Percentiles rank a stretch among this genome's conserved stretches.
Evolutionary conservation across 2,797 vertebrate species (phyloP).

Genomic region (Loris lydekkerianus): DNA sequence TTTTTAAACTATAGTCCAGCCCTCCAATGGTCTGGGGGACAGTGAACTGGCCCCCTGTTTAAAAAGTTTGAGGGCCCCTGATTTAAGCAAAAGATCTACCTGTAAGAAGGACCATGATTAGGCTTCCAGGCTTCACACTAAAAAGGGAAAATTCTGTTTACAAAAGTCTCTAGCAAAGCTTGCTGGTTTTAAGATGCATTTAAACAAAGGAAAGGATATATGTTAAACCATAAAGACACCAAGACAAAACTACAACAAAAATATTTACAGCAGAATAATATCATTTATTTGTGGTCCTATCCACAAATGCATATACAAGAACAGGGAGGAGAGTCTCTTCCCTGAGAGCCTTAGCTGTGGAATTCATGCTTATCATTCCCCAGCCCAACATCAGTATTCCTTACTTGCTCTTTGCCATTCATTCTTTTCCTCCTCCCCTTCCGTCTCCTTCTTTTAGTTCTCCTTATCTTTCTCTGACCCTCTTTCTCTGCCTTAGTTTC

Average conservation of each 20-base stretch:
- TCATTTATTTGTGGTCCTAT: slow-evolving; percentile 48
- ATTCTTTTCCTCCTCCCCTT: background rate
- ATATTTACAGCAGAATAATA: slow-evolving; percentile 79
- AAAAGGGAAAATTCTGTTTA: slow-evolving; percentile 77
- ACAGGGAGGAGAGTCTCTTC: slow-evolving; percentile 4
- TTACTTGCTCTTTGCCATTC: slow-evolving; percentile 11
- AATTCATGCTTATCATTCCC: background rate
- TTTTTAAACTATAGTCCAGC: too few species aligned
- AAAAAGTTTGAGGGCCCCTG: too few species aligned
- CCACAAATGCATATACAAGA: slow-evolving; percentile 25
- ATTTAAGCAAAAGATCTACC: slow-evolving; percentile 46
- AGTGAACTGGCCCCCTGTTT: too few species aligned
- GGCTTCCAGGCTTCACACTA: slow-evolving; percentile 48
- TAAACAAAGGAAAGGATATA: slow-evolving; percentile 82
- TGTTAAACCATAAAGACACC: slow-evolving; percentile 77
- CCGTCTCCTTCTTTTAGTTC: background rate
- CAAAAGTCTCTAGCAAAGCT: slow-evolving; percentile 81
- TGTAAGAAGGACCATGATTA: slow-evolving; percentile 30
- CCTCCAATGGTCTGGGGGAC: too few species aligned
- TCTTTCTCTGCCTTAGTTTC: background rate
- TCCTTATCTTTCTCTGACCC: slow-evolving; percentile 1
- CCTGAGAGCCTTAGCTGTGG: slow-evolving; percentile 5
- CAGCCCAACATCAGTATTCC: background rate
- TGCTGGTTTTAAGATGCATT: slow-evolving; percentile 73
- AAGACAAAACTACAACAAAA: slow-evolving; percentile 80